Conservation (phyloP, 2,888 invertebrate genomes). For the Ornithoptera priamus region DNA sequence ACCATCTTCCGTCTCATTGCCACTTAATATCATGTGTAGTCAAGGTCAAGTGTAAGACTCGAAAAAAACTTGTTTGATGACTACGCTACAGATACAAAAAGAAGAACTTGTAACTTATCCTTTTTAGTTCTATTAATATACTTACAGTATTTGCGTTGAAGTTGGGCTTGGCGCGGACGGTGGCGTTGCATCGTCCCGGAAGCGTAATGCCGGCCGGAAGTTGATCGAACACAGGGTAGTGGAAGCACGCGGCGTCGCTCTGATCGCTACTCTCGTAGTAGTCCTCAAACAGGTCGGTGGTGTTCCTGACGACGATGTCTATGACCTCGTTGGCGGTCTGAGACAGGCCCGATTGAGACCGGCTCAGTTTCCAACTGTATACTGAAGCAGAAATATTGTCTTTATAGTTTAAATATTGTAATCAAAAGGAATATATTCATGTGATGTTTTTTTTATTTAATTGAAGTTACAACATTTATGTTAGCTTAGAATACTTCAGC, state of each 20-base stretch:
- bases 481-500: no score
- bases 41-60: background rate
- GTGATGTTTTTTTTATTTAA: no score
- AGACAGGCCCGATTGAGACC: constrained; percentile 48
- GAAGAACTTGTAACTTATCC: no score
- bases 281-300: constrained; percentile 50
- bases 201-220: constrained; percentile 48
- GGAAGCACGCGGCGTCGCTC: constrained; percentile 56
- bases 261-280: constrained; percentile 57
- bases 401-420: background rate
- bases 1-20: background rate
- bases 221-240: constrained; percentile 56
- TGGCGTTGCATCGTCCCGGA: constrained; percentile 53
- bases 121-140: constrained; percentile 12
- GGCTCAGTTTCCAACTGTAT: constrained; percentile 66
- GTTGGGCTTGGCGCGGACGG: constrained; percentile 48
- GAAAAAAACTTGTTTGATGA: background rate
- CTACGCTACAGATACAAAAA: no score
- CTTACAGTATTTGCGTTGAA: constrained; percentile 52
- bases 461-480: no score
- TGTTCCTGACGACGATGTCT: constrained; percentile 42
- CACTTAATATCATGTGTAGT: background rate
- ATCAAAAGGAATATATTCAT: no score
- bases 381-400: constrained; percentile 43
- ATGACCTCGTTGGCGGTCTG: constrained; percentile 42